A percentile compares a stretch with the other conserved stretches of the same genome.
phyloP scores from a whole-genome alignment of 2,113 vertebrate genomes.

The Trichechus manatus region DNA sequence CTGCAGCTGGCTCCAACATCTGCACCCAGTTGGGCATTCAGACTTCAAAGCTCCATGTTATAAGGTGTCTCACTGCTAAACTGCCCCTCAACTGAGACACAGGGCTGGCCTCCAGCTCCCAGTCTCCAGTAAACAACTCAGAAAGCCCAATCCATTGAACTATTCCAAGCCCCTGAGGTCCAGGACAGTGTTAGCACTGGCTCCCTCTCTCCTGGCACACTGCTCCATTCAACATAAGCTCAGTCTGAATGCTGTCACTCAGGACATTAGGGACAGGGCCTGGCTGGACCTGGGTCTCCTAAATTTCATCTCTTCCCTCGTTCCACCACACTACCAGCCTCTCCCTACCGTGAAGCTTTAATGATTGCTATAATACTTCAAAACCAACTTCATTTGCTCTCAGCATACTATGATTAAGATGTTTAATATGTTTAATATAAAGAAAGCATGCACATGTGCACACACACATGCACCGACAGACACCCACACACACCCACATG shows the following conservation, averaged over 20 bases:
- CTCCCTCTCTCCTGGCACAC: neutral
- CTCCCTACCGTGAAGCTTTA: neutral
- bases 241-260: neutral
- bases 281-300: neutral
- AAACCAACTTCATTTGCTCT: neutral
- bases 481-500: too few relatives aligned
- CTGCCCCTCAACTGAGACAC: neutral
- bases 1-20: neutral
- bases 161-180: neutral
- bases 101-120: neutral
- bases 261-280: too few relatives aligned
- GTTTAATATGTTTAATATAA: neutral
- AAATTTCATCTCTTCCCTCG: neutral
- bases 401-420: neutral
- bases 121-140: neutral
- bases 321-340: neutral
- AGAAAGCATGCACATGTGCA: too few relatives aligned
- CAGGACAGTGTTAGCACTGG: too few relatives aligned
- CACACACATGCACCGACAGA: too few relatives aligned
- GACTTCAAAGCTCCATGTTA: too few relatives aligned
- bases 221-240: too few relatives aligned
- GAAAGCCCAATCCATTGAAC: neutral
- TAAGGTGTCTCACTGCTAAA: neutral
- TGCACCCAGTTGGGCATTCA: too few relatives aligned
- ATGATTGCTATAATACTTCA: rapidly evolving